Base-by-base conservation (phyloP, 2,888 invertebrate species). In the Rhingia campestris region DNA sequence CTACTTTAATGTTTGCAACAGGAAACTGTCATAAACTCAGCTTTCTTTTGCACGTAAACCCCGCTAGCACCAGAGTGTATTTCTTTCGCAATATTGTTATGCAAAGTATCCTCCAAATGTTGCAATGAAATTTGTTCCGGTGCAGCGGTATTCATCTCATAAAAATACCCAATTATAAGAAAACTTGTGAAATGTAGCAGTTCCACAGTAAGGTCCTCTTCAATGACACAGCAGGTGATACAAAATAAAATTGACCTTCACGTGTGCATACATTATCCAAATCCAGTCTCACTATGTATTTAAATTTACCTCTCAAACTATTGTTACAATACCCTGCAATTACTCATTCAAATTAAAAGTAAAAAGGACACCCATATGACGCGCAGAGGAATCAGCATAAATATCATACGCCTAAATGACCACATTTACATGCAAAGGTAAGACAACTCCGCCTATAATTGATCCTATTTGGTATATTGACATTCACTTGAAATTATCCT, bases 61-160 rank as follows among this genome's bases (percentile, higher is more conserved):
- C 70, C 54, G 37, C 76, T 76, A 41, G 7, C 47, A 66, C 81
- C 81, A 54, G 81, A 61, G 76, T 81, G 72, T 56, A 81, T 81
- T 81, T 81, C 54, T 33, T 67, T 76, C 37, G 43, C 81, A 72
- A 76, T 66, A 81, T 81, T 81, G 76, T 81, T 10, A 45, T 72
- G 59, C 39, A 66, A 76, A 66, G 47, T 58, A 49, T 49, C 49
- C 10, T 32, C 47, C 76, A 59, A 72, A 76, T 81, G 72, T 76
- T 81, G 81, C 81, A 81, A 32, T 76, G 45, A 72, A 81, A 81
- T 81, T 66, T 72, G 66, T 76, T 81, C 81, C 76, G 81, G 81
- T 47, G 22, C 69, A 81, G 64, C 51, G 59, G 66, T 41, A 72
- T 22, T 67, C 72, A 72, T 45, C 76, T 35, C 33, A 35, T 14